Percentiles rank a stretch among this genome's conserved stretches.
These are phyloP conservation scores for Dasysyrphus tricinctus DNA, from an alignment of 2,888 invertebrate species.

Conservation along the genomic window DNA sequence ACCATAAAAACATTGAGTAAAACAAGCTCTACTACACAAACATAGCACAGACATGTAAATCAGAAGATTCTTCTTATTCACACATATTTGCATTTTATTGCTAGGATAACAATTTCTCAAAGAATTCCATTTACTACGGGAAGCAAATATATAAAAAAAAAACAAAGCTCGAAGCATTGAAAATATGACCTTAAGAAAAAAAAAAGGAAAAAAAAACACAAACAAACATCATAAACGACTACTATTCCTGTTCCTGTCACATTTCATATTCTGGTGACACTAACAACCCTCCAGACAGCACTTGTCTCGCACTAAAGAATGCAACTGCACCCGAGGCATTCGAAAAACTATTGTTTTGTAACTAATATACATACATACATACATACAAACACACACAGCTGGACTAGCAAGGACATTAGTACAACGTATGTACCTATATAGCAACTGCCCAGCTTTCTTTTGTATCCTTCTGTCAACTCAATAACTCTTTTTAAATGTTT, in stretches of 20 bases:
- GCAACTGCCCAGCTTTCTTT: not conserved
- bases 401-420: conserved; percentile 8
- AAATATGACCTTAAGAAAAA: conserved; percentile 49
- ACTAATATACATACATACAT: not conserved
- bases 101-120: not conserved
- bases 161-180: not conserved
- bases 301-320: conserved; percentile 66
- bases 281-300: conserved; percentile 66
- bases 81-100: conserved; percentile 1
- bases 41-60: not conserved
- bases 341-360: conserved; percentile 42
- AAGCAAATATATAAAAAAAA: not conserved
- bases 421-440: not conserved
- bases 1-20: not conserved
- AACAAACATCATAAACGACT: conserved; percentile 15
- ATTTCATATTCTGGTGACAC: conserved; percentile 55
- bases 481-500: conserved; percentile 65
- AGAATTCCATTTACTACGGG: not conserved
- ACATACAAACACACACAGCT: not conserved
- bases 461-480: conserved; percentile 63
- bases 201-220: not conserved
- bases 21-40: too few relatives aligned
- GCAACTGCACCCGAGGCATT: conserved; percentile 56
- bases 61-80: not conserved
- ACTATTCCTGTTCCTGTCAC: conserved; percentile 47